Percentiles rank a stretch among this genome's conserved stretches.
Conservation (phyloP, 1,140 invertebrate species). For the Drosophila persimilis region DNA sequence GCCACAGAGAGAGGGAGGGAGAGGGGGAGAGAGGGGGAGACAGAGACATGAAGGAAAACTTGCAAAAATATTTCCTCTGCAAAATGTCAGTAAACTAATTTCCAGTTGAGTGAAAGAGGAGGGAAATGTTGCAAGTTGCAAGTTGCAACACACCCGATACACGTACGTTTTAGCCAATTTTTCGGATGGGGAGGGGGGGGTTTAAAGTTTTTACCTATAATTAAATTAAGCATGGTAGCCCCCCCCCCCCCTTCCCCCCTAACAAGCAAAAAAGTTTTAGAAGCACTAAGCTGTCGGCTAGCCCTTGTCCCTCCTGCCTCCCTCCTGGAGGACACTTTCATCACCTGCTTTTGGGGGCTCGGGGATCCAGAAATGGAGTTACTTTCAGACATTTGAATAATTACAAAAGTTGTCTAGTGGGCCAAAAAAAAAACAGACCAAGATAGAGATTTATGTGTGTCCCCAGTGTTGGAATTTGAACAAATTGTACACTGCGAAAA, state of each 20-base stretch:
- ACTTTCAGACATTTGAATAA: conserved; percentile 66
- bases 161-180: conserved; percentile 14
- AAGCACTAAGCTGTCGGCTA: conserved; percentile 9
- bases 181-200: neutral
- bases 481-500: conserved; percentile 4
- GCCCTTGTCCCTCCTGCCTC: conserved; percentile 7
- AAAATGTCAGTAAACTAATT: conserved; percentile 59
- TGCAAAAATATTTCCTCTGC: conserved; percentile 57
- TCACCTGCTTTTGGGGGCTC: conserved; percentile 35
- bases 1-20: too few relatives aligned
- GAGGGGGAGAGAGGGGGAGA: too few relatives aligned
- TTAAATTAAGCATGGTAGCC: conserved; percentile 57
- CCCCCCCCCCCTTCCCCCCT: too few relatives aligned
- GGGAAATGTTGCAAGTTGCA: neutral
- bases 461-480: conserved; percentile 43
- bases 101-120: conserved; percentile 19
- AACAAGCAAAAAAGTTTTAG: conserved; percentile 43
- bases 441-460: conserved; percentile 64
- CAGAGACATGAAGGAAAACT: conserved; percentile 33
- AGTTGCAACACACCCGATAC: conserved; percentile 3
- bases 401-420: conserved; percentile 66
- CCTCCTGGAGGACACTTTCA: conserved; percentile 40
- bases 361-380: neutral
- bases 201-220: conserved; percentile 66
- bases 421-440: conserved; percentile 1